Evolutionary conservation across 2,888 invertebrate genomes (phyloP).

Genomic region (Monoplex corrugatus): DNA sequence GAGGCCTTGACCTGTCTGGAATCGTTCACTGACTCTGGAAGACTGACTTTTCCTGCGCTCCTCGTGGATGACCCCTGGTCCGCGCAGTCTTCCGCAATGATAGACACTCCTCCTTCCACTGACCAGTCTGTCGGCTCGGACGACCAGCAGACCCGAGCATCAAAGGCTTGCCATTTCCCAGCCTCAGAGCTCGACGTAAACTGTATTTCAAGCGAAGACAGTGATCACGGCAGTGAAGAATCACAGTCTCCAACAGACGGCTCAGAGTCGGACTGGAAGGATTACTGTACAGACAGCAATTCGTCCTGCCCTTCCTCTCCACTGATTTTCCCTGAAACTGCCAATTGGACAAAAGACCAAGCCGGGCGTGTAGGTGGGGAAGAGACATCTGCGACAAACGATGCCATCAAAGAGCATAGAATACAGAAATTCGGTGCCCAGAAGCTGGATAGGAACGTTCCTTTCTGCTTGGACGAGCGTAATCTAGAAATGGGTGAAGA

Average conservation of each 20-base stretch:
- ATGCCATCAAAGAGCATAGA: no score
- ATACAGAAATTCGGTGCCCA: no score
- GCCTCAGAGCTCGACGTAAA: background rate
- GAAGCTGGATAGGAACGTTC: no score
- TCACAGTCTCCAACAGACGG: background rate
- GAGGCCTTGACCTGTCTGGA: conserved; percentile 37
- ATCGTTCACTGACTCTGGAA: conserved; percentile 20
- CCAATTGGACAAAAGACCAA: no score
- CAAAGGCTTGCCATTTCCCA: background rate
- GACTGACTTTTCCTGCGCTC: background rate
- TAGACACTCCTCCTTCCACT: background rate
- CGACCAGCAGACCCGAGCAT: background rate
- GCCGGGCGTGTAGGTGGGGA: no score
- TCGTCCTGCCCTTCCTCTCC: background rate
- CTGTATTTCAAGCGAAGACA: background rate
- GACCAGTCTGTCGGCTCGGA: background rate
- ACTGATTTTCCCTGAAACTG: no score
- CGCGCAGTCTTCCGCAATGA: background rate
- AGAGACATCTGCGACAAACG: no score
- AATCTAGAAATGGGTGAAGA: background rate
- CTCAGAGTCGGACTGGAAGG: conserved; percentile 12
- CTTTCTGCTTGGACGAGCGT: background rate
- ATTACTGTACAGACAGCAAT: background rate
- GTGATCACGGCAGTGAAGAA: background rate
- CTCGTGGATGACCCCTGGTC: background rate